Base-by-base conservation (phyloP, 1,140 invertebrate genomes). In the Drosophila micromelanica region DNA sequence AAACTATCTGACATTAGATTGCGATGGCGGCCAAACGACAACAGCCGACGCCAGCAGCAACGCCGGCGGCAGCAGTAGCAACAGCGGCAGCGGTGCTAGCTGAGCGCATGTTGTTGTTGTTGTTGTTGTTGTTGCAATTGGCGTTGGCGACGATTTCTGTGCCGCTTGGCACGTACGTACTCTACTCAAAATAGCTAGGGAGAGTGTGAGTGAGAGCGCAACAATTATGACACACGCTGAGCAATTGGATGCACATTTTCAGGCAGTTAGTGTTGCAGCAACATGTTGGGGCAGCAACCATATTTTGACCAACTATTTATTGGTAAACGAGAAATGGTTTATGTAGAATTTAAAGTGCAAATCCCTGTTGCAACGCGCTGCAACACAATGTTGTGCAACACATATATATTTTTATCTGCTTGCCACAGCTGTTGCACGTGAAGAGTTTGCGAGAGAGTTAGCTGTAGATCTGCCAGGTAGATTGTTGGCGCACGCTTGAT, bases 1-100 rank as follows among this genome's bases (percentile, higher is more conserved):
- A 91, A 91, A 91, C 90, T 91, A 91, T 91, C 90, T 91, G 90
- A 91, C 90, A 91, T 91, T 91, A 91, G 90, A 91, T 91, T 91
- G 87, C 78, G 90, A 91, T 91, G 90, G 90, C 90, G 90, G 90
- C 90, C 90, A 91, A 91, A 91, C 90, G 90, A 91, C 90, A 91
- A 91, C 90, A 91, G 90, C 90, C 90, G 90, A 82, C 78, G 90
- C 73, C 75, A 75, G 78, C 73, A 69, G 60, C 61, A 46, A 15
- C 59, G 59, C 32, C 45, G 43, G 13, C 38, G 37, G 46, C 62
- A 17, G 30, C 72, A 59, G 40, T 27, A 9, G 51, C 51, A 32
- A 38, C 27, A 30, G 32, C 56, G 23, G 52, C 46, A 42, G 63
- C 60, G 56, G 76, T 55, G 51, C 59, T 59, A n/a, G 52, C 52